Evolutionary conservation across 2,888 invertebrate species (phyloP), one percentile per base, ranked within the genome.

Genomic region (Rhynchonema sp.): DNA sequence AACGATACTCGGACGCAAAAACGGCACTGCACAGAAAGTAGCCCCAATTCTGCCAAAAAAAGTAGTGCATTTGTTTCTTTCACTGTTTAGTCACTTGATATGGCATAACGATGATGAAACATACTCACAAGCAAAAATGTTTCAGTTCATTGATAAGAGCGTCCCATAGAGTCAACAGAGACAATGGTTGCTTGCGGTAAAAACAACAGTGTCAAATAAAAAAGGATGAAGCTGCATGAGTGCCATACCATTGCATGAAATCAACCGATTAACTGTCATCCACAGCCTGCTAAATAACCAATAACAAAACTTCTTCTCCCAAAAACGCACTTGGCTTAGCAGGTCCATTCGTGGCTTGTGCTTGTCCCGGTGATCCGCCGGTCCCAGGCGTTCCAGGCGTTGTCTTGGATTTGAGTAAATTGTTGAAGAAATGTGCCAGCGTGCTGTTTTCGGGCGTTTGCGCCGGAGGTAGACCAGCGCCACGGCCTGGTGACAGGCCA

Each of bases 401-500:
- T n/a, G 49, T 13, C 79, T 91, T 91, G 81, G 92, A 94, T 77
- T 86, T 86, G 69, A 96, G 81, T 71, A 96, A 80, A 64, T 92
- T 92, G 79, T 94, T 94, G 80, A 96, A 96, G 81, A 96, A 96
- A 78, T 87, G 94, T 20, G 94, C 94, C 64, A 96, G 78, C 59
- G 94, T 49, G 49, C 49, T 49, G 49, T 49, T 49, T n/a, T 49
- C 49, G 49, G 49, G 49, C 23, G 49, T 23, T n/a, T 49, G 49
- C 20, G n/a, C 9, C 13, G 49, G 13, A 6, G 13, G 20, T 13
- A 38, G 38, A 6, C 9, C 38, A 38, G 9, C 38, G 38, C 38
- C 38, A 17, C 38, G n/a, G n/a, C n/a, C n/a, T n/a, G n/a, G n/a
- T n/a, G n/a, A n/a, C n/a, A n/a, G n/a, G n/a, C n/a, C n/a, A n/a